Evolutionary conservation across 2,888 invertebrate species (phyloP).

Genomic region (Phymatocera aterrima): DNA sequence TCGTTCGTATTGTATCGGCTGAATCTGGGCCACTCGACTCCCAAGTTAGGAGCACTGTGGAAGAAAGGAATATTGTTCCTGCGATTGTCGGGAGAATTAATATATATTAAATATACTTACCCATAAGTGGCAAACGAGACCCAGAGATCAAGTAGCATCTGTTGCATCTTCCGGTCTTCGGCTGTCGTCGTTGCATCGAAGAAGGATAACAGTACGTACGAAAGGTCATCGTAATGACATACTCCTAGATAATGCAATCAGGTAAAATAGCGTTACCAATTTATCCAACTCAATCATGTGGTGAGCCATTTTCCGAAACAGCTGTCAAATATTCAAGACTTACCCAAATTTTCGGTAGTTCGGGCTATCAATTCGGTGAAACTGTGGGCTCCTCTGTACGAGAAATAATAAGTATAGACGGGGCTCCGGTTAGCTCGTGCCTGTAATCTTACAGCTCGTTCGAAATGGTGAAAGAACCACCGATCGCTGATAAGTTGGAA

Average conservation of each 20-base stretch:
- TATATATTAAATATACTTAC: constrained; percentile 74
- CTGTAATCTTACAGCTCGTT: constrained; percentile 79
- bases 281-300: constrained; percentile 21
- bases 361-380: constrained; percentile 76
- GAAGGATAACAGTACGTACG: constrained; percentile 75
- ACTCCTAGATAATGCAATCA: constrained; percentile 75
- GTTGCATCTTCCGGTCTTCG: constrained; percentile 77
- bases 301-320: no score
- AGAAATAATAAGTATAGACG: constrained; percentile 81
- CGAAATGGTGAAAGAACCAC: constrained; percentile 79
- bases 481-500: constrained; percentile 81
- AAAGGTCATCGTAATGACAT: constrained; percentile 80
- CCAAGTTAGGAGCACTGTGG: constrained; percentile 73
- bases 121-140: constrained; percentile 78
- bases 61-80: constrained; percentile 43
- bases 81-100: background rate
- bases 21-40: constrained; percentile 76
- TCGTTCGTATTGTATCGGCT: constrained; percentile 72
- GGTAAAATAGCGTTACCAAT: background rate
- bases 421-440: constrained; percentile 78
- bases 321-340: no score
- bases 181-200: constrained; percentile 69
- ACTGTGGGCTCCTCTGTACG: constrained; percentile 79
- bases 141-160: constrained; percentile 77
- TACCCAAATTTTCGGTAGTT: constrained; percentile 79